A percentile compares a stretch with the other conserved stretches of the same genome.
phyloP scores from a whole-genome alignment of 2,888 invertebrate genomes.

The Heliconius charithonia region DNA sequence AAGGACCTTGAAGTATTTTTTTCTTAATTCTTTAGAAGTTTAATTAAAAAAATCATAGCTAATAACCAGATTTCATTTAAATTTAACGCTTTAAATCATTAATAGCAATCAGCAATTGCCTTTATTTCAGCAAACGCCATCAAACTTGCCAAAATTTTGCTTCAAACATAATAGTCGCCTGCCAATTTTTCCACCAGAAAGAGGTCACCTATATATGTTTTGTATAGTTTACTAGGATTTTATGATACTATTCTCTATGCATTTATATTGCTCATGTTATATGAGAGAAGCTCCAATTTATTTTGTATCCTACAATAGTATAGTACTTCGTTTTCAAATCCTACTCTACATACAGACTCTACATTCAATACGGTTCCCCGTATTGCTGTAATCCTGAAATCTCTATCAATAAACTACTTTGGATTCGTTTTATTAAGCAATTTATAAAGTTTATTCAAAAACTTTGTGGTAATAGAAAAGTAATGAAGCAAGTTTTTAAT shows the following conservation, averaged over 20 bases:
- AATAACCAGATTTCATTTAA: background rate
- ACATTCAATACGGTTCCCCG: constrained; percentile 12
- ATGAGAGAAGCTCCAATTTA: constrained; percentile 34
- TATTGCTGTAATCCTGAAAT: constrained; percentile 16
- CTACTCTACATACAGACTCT: constrained; percentile 24
- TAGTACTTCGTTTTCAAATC: constrained; percentile 30
- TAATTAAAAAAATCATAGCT: no score
- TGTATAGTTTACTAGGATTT: constrained; percentile 35
- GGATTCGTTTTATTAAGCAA: constrained; percentile 8
- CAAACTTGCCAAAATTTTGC: constrained; percentile 45
- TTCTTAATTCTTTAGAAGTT: no score
- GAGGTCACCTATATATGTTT: constrained; percentile 46
- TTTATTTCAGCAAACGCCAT: constrained; percentile 29
- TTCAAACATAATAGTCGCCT: constrained; percentile 45
- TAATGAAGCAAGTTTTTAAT: background rate
- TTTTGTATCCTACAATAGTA: constrained; percentile 30
- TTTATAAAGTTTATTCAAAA: constrained; percentile 9
- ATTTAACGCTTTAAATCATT: background rate
- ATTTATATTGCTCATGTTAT: constrained; percentile 34
- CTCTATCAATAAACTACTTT: constrained; percentile 13
- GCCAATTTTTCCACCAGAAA: constrained; percentile 48
- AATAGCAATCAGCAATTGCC: constrained; percentile 26
- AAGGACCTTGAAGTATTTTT: no score
- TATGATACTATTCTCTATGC: constrained; percentile 38
- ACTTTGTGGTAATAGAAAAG: background rate